Evolutionary conservation across 1,140 invertebrate species (phyloP).

Genomic region (Leptinotarsa defecta): DNA sequence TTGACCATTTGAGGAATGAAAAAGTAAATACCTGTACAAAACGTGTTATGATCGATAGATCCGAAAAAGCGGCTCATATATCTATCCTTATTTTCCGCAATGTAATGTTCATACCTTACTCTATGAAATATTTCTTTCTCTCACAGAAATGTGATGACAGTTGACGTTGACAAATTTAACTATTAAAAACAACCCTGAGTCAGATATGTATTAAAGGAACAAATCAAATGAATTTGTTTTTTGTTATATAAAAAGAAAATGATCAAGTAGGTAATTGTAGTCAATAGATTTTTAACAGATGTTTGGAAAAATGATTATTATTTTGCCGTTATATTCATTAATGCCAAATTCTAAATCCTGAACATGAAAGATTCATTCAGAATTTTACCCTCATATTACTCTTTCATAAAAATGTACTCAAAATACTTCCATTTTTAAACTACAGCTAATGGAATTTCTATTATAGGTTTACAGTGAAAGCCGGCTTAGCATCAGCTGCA

Average conservation of each 20-base stretch:
- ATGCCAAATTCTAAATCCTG: not conserved
- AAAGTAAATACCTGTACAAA: no score
- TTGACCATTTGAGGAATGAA: no score
- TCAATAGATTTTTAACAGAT: constrained; percentile 4
- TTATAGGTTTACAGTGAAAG: constrained; percentile 61
- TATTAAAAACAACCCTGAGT: no score
- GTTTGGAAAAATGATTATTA: not conserved
- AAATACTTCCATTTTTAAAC: not conserved
- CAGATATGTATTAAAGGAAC: no score
- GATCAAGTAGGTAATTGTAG: constrained; percentile 22
- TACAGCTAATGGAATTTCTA: constrained; percentile 3
- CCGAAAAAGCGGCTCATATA: no score
- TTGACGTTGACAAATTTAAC: no score
- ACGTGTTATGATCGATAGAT: no score
- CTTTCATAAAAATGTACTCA: not conserved
- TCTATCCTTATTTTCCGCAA: no score
- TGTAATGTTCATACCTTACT: no score
- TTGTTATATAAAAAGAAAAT: not conserved
- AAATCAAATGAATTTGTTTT: no score
- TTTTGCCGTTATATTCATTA: not conserved
- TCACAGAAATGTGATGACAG: no score
- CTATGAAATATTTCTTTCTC: no score
- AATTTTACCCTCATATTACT: not conserved
- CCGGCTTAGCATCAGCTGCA: constrained; percentile 58
- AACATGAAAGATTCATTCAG: not conserved